These are phyloP conservation scores for Condylura cristata DNA, from an alignment of 2,113 vertebrate genomes.

Conservation along the genomic window DNA sequence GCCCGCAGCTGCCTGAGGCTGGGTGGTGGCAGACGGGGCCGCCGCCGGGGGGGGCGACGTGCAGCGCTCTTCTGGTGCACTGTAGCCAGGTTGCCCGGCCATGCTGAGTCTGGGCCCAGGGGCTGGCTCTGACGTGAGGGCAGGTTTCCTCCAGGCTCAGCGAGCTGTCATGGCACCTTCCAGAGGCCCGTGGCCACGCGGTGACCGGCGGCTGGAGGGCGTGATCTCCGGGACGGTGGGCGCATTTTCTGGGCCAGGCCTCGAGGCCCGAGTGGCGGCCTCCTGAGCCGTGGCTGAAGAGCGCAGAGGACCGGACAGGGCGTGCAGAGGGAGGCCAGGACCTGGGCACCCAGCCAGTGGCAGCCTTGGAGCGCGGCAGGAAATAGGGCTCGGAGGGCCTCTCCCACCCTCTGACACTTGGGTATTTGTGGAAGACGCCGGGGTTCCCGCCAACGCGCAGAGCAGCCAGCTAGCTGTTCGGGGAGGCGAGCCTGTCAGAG, in stretches of 20 bases:
- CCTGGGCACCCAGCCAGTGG: constrained; percentile 68
- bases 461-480: constrained; percentile 79
- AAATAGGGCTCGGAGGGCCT: constrained; percentile 57
- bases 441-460: constrained; percentile 76
- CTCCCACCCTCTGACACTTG: constrained; percentile 35
- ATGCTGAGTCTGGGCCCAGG: too few relatives aligned
- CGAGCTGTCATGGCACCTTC: not conserved
- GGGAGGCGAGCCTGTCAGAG: constrained; percentile 76
- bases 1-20: too few relatives aligned
- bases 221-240: not conserved
- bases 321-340: not conserved
- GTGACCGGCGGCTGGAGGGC: accelerated
- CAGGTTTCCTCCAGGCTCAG: not conserved
- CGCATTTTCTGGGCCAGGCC: not conserved
- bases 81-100: too few relatives aligned
- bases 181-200: accelerated
- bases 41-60: too few relatives aligned
- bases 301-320: not conserved
- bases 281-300: too few relatives aligned
- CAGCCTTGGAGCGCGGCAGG: constrained; percentile 48
- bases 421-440: constrained; percentile 58
- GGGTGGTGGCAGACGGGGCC: too few relatives aligned
- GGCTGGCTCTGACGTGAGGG: accelerated
- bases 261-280: not conserved
- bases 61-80: too few relatives aligned